Evolutionary conservation across 2,113 vertebrate genomes (phyloP), one percentile per base, ranked within the genome.

Genomic region (Gambusia affinis): DNA sequence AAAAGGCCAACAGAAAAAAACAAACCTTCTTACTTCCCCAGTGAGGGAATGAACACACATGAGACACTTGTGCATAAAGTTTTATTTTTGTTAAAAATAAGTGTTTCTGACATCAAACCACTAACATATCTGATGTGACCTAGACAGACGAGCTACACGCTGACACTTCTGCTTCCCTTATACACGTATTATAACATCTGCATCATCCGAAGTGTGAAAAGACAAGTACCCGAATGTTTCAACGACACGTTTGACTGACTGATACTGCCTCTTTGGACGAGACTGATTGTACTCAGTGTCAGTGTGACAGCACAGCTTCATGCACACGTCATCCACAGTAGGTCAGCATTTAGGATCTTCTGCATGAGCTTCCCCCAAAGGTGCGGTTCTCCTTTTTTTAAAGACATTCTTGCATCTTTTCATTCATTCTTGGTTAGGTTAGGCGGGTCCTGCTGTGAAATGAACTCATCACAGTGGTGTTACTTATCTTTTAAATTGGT

Each of bases 11-110:
- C 14, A 42, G 39, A 42, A 42, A 39, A 39, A 11, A 0, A 39
- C 37, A 12, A 42, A 42, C 39, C 39, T 42, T 14, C 12, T 42
- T 42, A 1, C 39, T 14, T 42, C 3, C 12, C 3, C 2, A 10
- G 37, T 39, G 37, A 39, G 3, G 35, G 8, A 37, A 79, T 24
- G 39, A 86, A 5, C 17, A 79, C 0, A 4, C 71, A 4, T 1
- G 63, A 83, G 72, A 83, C 66, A 24, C 44, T 82, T 92, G 92
- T 93, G 92, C 89, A 85, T 89, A 91, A 93, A 90, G 88, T 75
- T 91, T 93, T 92, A 90, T 91, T 92, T 75, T 91, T 83, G 84
- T 90, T 87, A 82, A 93, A 91, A 93, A 93, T 90, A 91, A 82
- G 92, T 93, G 89, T 91, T 88, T 80, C 82, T 87, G 75, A 88